phyloP scores from a whole-genome alignment of 1,140 invertebrate genomes.

The Drosophila quadrilineata region DNA sequence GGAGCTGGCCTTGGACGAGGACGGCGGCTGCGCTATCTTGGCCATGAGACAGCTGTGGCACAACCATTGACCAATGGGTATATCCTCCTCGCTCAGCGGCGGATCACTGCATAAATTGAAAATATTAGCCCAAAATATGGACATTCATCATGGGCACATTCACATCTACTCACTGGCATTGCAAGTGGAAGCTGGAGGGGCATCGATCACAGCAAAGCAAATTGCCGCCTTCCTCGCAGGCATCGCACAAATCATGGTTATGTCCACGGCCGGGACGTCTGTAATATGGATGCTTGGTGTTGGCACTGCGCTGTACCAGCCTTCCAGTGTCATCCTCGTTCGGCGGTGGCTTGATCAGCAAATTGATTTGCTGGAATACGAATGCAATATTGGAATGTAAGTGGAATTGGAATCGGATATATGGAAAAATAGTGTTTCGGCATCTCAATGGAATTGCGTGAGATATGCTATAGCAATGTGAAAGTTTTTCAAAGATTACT shows the following conservation, averaged over 20 bases:
- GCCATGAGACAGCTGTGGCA: constrained; percentile 89
- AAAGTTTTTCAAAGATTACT: background rate
- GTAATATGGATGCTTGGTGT: constrained; percentile 90
- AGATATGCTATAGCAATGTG: no score
- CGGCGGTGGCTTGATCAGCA: constrained; percentile 93
- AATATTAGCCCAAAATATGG: background rate
- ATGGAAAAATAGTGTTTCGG: background rate
- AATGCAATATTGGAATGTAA: background rate
- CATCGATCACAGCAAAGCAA: constrained; percentile 97
- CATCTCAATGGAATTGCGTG: constrained; percentile 9
- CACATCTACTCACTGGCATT: constrained; percentile 95
- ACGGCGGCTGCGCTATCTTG: constrained; percentile 56
- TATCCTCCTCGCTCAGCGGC: constrained; percentile 92
- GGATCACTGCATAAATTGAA: constrained; percentile 87
- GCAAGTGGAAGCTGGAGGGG: constrained; percentile 96
- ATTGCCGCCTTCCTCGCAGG: constrained; percentile 95
- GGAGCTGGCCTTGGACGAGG: constrained; percentile 66
- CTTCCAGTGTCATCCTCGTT: constrained; percentile 86
- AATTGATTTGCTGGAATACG: constrained; percentile 90
- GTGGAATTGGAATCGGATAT: constrained; percentile 4
- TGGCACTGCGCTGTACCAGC: constrained; percentile 84
- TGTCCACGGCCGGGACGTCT: constrained; percentile 93
- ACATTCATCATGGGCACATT: no score
- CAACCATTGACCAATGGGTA: constrained; percentile 95
- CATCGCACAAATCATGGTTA: constrained; percentile 96